Evolutionary conservation across 2,888 invertebrate species (phyloP).

Genomic region (Oscheius myriophilus): DNA sequence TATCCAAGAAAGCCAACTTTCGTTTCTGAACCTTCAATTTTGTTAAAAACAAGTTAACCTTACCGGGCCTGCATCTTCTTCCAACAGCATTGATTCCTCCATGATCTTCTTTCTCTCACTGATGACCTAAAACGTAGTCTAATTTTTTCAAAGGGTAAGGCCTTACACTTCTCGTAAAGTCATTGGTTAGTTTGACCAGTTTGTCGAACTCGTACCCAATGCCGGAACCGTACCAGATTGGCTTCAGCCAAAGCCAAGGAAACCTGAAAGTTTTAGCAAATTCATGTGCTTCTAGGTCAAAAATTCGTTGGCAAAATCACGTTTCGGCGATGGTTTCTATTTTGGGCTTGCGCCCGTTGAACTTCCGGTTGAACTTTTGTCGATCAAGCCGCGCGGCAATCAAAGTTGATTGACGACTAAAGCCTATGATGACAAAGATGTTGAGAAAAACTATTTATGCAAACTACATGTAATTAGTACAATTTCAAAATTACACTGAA

Average conservation of each 20-base stretch:
- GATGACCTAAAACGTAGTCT: conserved; percentile 29
- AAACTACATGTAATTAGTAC: too few relatives aligned
- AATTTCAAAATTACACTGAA: too few relatives aligned
- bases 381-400: conserved; percentile 3
- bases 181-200: conserved; percentile 44
- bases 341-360: background rate
- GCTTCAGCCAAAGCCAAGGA: conserved; percentile 72
- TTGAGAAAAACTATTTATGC: too few relatives aligned
- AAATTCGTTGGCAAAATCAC: background rate
- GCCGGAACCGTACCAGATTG: conserved; percentile 76
- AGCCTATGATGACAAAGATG: too few relatives aligned
- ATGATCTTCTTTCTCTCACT: conserved; percentile 46
- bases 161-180: conserved; percentile 51
- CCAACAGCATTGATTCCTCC: conserved; percentile 20
- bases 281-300: too few relatives aligned
- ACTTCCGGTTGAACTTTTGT: conserved; percentile 23
- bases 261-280: conserved; percentile 25
- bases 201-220: conserved; percentile 66
- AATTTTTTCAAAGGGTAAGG: background rate
- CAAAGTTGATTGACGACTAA: background rate
- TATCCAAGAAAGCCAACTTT: conserved; percentile 73
- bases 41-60: background rate
- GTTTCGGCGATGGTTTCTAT: background rate
- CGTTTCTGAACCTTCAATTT: conserved; percentile 24
- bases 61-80: conserved; percentile 1